These are phyloP conservation scores for Dolichoris vasculosae DNA, from an alignment of 1,140 invertebrate genomes.

Conservation along the genomic window DNA sequence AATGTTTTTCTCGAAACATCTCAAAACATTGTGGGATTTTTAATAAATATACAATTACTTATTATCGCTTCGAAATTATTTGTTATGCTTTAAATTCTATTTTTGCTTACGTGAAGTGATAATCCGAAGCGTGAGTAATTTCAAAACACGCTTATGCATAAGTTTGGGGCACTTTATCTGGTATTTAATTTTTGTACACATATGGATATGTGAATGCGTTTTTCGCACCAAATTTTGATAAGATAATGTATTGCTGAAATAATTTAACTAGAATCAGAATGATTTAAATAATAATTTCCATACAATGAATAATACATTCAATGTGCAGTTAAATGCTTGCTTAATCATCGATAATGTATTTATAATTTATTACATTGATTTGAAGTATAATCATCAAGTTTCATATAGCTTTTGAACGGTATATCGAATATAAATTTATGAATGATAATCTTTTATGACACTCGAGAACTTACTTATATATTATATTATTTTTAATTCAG, in stretches of 20 bases:
- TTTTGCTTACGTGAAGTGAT: background rate
- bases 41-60: constrained; percentile 18
- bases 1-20: background rate
- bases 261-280: background rate
- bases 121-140: background rate
- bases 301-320: background rate
- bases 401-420: background rate
- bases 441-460: background rate
- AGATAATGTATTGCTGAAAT: constrained; percentile 9
- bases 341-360: background rate
- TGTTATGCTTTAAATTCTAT: background rate
- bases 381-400: background rate
- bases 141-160: constrained; percentile 18
- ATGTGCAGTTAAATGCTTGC: background rate
- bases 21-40: background rate
- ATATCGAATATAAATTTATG: background rate
- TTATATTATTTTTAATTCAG: background rate
- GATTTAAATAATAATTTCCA: background rate
- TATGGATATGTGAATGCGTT: background rate
- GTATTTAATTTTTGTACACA: background rate
- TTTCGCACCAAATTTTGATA: constrained; percentile 15
- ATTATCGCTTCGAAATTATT: constrained; percentile 16
- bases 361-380: background rate
- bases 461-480: background rate
- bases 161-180: constrained; percentile 1